Percentiles rank a stretch among this genome's conserved stretches.
Conservation (phyloP, 2,113 vertebrate genomes). For the Mesoclemmys tuberculata region DNA sequence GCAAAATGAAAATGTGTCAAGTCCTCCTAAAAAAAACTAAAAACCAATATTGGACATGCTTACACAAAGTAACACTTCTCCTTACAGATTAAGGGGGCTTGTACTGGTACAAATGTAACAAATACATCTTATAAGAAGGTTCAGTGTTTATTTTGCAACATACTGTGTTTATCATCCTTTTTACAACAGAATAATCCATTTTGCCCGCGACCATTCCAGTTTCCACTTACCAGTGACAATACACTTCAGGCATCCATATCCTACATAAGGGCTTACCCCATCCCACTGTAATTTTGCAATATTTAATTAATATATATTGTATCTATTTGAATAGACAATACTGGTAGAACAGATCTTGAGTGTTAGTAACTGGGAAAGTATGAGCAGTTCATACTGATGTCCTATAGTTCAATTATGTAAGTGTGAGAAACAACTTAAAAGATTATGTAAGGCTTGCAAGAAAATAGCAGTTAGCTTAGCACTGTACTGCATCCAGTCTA, state of each 20-base stretch:
- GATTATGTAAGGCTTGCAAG: background rate
- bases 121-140: background rate
- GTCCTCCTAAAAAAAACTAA: background rate
- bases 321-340: rapidly evolving
- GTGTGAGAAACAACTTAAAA: background rate
- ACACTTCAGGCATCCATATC: background rate
- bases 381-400: rapidly evolving
- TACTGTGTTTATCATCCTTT: background rate
- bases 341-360: background rate
- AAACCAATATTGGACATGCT: rapidly evolving
- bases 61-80: background rate
- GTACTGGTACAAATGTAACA: rapidly evolving
- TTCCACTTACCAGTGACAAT: background rate
- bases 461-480: background rate
- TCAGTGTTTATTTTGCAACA: background rate
- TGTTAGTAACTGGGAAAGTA: rapidly evolving
- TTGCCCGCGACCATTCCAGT: background rate
- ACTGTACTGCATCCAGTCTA: background rate
- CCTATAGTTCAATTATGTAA: background rate
- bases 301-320: background rate
- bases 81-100: background rate
- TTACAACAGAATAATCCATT: background rate
- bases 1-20: background rate
- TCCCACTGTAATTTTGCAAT: background rate
- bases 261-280: background rate